Percentiles rank a stretch among this genome's conserved stretches.
Conservation (phyloP, 2,888 invertebrate genomes). For the Idaea biselata region DNA sequence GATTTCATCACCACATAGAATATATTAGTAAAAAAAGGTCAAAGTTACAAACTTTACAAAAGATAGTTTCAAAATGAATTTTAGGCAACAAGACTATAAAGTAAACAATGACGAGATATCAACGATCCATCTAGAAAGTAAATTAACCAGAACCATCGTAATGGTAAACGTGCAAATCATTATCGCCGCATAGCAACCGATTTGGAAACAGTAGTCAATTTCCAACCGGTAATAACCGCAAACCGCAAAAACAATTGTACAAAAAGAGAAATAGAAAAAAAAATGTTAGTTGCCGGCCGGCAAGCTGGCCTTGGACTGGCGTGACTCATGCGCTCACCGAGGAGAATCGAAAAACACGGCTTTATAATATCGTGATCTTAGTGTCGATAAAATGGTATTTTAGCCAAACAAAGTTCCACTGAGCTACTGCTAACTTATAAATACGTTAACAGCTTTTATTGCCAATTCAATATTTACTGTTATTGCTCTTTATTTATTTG, state of each 20-base stretch:
- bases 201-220: slow-evolving; percentile 42
- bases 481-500: slow-evolving; percentile 20
- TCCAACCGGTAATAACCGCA: slow-evolving; percentile 41
- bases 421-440: neutral
- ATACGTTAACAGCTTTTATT: neutral
- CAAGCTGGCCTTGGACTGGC: slow-evolving; percentile 58
- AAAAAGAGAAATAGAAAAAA: slow-evolving; percentile 55
- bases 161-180: slow-evolving; percentile 25
- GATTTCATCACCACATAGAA: neutral
- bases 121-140: slow-evolving; percentile 24
- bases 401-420: slow-evolving; percentile 39
- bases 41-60: neutral
- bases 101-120: slow-evolving; percentile 19
- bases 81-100: slow-evolving; percentile 5
- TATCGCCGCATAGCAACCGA: slow-evolving; percentile 30
- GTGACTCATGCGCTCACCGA: slow-evolving; percentile 51
- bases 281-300: slow-evolving; percentile 70
- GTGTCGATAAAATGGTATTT: slow-evolving; percentile 36
- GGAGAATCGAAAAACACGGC: slow-evolving; percentile 44
- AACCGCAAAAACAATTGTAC: slow-evolving; percentile 52
- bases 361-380: slow-evolving; percentile 39
- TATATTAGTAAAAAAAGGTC: neutral
- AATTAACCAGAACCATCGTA: slow-evolving; percentile 19
- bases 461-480: slow-evolving; percentile 19
- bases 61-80: neutral